Percentiles rank a stretch among this genome's conserved stretches.
phyloP scores from a whole-genome alignment of 37 sponge, comb jelly and placozoan genomes.

The Dysidea cf. avara region DNA sequence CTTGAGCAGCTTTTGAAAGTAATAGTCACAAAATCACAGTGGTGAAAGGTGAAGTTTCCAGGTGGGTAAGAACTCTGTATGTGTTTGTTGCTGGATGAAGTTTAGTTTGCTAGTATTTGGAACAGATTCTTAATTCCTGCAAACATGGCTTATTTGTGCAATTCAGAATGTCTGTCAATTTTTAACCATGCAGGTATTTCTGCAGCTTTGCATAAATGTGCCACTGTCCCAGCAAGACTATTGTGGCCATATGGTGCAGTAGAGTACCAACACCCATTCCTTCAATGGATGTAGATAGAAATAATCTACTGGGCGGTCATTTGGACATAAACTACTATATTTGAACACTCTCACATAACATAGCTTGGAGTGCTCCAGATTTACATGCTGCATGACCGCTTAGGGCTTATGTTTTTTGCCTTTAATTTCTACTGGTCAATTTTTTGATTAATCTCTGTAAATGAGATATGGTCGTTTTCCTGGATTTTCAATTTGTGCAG shows the following conservation, averaged over 20 bases:
- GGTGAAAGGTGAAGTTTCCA: no score
- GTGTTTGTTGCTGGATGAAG: no score
- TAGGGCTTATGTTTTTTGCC: not conserved
- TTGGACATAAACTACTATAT: slow-evolving; percentile 16
- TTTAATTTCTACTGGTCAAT: not conserved
- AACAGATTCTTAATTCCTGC: no score
- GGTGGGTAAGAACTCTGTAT: no score
- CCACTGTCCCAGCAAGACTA: not conserved
- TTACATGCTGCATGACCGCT: not conserved
- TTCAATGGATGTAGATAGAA: slow-evolving; percentile 24
- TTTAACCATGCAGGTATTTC: not conserved
- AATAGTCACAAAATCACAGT: no score
- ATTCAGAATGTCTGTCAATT: slow-evolving; percentile 19
- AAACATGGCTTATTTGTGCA: no score
- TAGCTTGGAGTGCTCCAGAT: slow-evolving; percentile 3
- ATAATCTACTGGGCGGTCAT: not conserved
- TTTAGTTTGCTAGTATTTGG: no score
- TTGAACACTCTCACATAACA: slow-evolving; percentile 20
- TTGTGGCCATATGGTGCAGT: not conserved
- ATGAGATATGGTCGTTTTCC: not conserved
- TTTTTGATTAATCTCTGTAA: not conserved
- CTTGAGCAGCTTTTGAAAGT: no score
- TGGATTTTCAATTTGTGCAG: not conserved
- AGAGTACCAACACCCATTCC: not conserved
- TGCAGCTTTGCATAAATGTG: not conserved